A percentile compares a stretch with the other conserved stretches of the same genome.
These are phyloP conservation scores for Biston betularia DNA, from an alignment of 2,888 invertebrate species.

Conservation along the genomic window DNA sequence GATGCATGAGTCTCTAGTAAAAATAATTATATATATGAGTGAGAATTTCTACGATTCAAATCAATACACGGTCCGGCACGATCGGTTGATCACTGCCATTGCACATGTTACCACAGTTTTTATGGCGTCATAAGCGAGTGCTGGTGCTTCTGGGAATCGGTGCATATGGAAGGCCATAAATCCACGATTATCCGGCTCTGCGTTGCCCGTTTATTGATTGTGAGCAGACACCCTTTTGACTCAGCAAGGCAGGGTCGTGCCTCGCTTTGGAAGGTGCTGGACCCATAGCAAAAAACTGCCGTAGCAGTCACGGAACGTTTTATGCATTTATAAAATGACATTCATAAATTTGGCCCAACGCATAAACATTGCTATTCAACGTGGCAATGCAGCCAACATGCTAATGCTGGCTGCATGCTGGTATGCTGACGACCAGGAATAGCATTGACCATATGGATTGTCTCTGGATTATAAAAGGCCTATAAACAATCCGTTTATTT, in stretches of 20 bases:
- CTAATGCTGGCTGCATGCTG: no score
- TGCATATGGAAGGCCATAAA: constrained; percentile 80
- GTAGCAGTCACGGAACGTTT: no score
- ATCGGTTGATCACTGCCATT: constrained; percentile 58
- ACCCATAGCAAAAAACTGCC: not conserved
- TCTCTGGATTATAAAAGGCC: no score
- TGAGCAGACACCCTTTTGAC: constrained; percentile 23
- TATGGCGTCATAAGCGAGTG: constrained; percentile 78
- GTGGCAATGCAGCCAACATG: no score
- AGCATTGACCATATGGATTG: no score
- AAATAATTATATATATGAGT: not conserved
- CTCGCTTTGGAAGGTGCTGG: not conserved
- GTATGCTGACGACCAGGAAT: no score
- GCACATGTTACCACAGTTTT: constrained; percentile 84
- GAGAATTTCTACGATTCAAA: not conserved
- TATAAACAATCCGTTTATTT: no score
- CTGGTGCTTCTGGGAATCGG: constrained; percentile 77
- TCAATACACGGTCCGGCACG: constrained; percentile 23
- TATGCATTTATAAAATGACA: no score
- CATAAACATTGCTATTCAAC: no score
- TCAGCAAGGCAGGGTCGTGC: not conserved
- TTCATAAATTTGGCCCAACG: no score
- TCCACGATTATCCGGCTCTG: constrained; percentile 71
- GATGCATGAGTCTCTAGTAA: no score
- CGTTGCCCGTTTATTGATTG: constrained; percentile 34